These are phyloP conservation scores for Clamator glandarius DNA, from an alignment of 2,797 vertebrate species.

Conservation along the genomic window DNA sequence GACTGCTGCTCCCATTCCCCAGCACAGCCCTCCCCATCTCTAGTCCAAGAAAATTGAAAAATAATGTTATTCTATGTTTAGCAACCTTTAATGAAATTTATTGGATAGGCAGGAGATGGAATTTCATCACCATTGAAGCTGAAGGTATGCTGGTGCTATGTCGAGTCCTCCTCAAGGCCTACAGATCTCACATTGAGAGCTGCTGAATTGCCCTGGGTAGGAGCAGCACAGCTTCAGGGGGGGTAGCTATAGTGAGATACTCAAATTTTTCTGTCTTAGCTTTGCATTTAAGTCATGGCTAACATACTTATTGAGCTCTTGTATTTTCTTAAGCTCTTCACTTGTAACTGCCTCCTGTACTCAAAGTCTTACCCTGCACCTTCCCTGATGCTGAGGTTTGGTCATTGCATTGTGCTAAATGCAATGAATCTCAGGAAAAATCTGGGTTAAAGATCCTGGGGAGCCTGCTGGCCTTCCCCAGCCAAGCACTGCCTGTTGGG, in stretches of 20 bases:
- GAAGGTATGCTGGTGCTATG: neutral
- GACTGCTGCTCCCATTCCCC: neutral
- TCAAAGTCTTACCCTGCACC: neutral
- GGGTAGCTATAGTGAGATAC: neutral
- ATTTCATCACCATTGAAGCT: neutral
- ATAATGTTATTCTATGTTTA: neutral
- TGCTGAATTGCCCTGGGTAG: neutral
- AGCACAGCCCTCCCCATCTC: neutral
- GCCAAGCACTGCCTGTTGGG: neutral
- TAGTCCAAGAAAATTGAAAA: neutral
- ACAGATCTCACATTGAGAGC: neutral
- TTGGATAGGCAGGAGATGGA: neutral
- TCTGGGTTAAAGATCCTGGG: neutral
- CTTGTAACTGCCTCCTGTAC: neutral
- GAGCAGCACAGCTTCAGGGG: neutral
- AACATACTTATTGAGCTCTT: neutral
- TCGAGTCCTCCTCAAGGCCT: neutral
- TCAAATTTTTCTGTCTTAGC: neutral
- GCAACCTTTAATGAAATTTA: neutral
- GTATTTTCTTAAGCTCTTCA: neutral
- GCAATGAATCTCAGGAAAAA: neutral
- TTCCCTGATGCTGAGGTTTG: neutral
- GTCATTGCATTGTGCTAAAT: neutral
- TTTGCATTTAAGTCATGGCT: neutral
- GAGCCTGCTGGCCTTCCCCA: neutral